phyloP scores from a whole-genome alignment of 2,113 vertebrate species.

The Dicrurus megarhynchus region DNA sequence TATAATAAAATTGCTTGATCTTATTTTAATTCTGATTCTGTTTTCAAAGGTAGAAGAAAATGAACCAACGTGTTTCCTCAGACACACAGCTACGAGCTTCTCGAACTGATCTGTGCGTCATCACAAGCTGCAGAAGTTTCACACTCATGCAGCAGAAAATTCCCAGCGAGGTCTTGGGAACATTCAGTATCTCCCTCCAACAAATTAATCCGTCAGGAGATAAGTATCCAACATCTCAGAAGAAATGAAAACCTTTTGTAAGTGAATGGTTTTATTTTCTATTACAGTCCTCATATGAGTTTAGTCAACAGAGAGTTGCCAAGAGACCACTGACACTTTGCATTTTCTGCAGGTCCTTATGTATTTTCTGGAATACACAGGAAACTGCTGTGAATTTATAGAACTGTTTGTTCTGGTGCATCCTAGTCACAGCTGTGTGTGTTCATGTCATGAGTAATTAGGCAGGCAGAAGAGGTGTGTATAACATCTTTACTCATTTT shows the following conservation, averaged over 20 bases:
- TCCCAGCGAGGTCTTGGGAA: background rate
- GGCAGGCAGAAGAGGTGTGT: background rate
- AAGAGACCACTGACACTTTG: background rate
- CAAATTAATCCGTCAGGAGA: background rate
- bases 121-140: background rate
- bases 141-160: background rate
- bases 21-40: background rate
- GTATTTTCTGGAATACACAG: background rate
- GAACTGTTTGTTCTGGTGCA: background rate
- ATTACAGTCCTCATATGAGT: background rate
- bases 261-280: background rate
- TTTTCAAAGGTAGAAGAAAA: slow-evolving; percentile 5
- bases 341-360: background rate
- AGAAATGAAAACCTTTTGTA: background rate
- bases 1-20: background rate
- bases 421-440: background rate
- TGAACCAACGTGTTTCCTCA: background rate
- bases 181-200: background rate
- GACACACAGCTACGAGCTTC: background rate
- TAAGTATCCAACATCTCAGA: background rate
- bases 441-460: slow-evolving; percentile 15
- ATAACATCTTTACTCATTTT: background rate
- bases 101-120: background rate
- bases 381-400: background rate
- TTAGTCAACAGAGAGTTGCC: background rate